Percentiles rank a stretch among this genome's conserved stretches.
Evolutionary conservation across 1,140 invertebrate species (phyloP).

Genomic region (Bemisia tabaci): DNA sequence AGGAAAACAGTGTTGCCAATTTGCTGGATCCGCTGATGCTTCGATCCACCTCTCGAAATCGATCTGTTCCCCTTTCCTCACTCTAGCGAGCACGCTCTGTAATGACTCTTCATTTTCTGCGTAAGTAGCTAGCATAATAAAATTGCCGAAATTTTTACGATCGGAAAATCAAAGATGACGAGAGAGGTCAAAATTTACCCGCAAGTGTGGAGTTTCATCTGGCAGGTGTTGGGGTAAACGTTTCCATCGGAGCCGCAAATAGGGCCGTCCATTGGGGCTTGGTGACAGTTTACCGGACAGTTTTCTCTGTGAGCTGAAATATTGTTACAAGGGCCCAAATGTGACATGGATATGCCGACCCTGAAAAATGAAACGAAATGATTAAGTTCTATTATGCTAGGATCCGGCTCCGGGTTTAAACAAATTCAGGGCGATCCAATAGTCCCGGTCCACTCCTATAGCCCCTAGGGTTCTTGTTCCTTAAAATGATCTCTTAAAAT

Average conservation of each 20-base stretch:
- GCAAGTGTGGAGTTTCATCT: slow-evolving; percentile 80
- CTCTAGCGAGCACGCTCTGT: background rate
- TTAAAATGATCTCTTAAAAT: too few species aligned
- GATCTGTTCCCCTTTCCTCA: background rate
- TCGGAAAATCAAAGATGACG: too few species aligned
- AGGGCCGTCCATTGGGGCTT: slow-evolving; percentile 67
- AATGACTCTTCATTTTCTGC: background rate
- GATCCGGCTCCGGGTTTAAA: background rate
- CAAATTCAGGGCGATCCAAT: background rate
- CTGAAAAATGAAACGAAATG: slow-evolving; percentile 26
- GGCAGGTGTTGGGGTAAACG: slow-evolving; percentile 84
- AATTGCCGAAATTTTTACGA: too few species aligned
- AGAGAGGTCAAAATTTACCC: slow-evolving; percentile 53
- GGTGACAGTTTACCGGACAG: slow-evolving; percentile 71
- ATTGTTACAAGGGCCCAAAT: slow-evolving; percentile 74
- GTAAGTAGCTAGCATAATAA: too few species aligned
- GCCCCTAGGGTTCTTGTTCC: too few species aligned
- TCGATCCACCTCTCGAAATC: background rate
- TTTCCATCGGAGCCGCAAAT: slow-evolving; percentile 86
- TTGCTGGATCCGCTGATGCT: too few species aligned
- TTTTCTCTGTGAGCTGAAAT: slow-evolving; percentile 74
- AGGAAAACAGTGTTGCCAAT: too few species aligned
- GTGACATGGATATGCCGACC: slow-evolving; percentile 52
- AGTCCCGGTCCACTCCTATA: too few species aligned
- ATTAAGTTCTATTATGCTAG: background rate